phyloP scores from a whole-genome alignment of 2,113 vertebrate genomes.

The Eurystomus gularis region DNA sequence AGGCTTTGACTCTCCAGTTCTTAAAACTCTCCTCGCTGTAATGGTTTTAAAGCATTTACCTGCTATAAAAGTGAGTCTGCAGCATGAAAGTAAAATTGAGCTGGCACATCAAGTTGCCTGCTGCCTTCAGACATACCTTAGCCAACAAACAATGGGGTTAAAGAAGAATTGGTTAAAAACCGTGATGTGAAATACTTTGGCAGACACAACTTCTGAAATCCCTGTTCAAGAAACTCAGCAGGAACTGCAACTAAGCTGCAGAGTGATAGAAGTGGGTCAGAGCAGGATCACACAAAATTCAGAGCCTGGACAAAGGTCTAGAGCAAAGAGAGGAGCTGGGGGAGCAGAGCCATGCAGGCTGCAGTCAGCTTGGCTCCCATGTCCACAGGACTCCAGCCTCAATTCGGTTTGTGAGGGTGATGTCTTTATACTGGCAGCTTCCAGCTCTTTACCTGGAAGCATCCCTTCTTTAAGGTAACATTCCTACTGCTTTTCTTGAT shows the following conservation, averaged over 20 bases:
- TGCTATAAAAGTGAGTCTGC: not conserved
- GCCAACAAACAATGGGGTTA: not conserved
- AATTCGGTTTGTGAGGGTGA: accelerated
- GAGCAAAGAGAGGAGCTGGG: not conserved
- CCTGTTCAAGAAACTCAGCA: not conserved
- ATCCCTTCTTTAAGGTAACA: not conserved
- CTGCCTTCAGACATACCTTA: not conserved
- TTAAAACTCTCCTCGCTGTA: not conserved
- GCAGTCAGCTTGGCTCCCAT: not conserved
- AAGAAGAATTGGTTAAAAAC: not conserved
- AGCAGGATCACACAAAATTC: not conserved
- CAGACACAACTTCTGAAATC: not conserved
- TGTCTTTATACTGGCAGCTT: not conserved
- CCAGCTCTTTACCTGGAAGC: not conserved
- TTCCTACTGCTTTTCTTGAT: not conserved
- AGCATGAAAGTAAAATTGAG: not conserved
- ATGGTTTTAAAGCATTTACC: not conserved
- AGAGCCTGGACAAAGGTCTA: not conserved
- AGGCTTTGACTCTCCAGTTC: not conserved
- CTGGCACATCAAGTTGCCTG: not conserved
- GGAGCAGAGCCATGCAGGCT: accelerated
- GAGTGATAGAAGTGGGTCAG: not conserved
- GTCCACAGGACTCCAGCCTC: accelerated
- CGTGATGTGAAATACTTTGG: not conserved
- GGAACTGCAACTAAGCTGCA: not conserved